Conservation (phyloP, 2,797 vertebrate species). For the Semaprochilodus insignis region DNA sequence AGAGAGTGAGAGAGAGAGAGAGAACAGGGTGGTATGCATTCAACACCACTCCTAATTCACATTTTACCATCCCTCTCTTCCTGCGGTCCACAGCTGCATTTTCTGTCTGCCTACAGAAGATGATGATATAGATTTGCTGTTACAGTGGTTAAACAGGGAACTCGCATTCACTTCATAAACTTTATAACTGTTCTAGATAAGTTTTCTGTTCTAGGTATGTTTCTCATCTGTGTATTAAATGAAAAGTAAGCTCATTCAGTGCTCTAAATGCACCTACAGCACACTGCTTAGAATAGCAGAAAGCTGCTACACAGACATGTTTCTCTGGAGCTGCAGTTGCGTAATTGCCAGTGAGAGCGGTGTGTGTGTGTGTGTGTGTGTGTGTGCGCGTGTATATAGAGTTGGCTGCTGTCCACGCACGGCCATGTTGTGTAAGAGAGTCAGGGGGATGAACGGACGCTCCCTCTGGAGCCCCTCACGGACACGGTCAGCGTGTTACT, state of each 20-base stretch:
- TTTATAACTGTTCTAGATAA: neutral
- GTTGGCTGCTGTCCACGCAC: neutral
- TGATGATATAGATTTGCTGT: neutral
- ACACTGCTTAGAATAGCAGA: neutral
- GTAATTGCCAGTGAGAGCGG: constrained; percentile 12
- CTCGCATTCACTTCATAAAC: neutral
- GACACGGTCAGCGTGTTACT: constrained; percentile 31
- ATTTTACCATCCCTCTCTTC: constrained; percentile 26
- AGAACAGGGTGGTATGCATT: constrained; percentile 26
- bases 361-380: neutral
- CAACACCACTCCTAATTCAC: constrained; percentile 27
- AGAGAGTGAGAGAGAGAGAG: constrained; percentile 43
- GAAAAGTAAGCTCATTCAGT: neutral
- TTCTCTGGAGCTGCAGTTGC: neutral
- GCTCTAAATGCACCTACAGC: too few relatives aligned
- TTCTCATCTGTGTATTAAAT: neutral
- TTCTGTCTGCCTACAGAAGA: neutral
- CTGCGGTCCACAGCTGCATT: neutral
- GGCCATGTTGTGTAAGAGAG: constrained; percentile 11
- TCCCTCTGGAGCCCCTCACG: constrained; percentile 20
- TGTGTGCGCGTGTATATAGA: neutral
- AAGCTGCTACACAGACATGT: neutral
- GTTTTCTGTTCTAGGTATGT: neutral
- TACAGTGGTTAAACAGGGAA: neutral
- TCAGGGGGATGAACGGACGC: neutral